Percentiles rank a stretch among this genome's conserved stretches.
These are phyloP conservation scores for Pemphredon lugubris DNA, from an alignment of 2,888 invertebrate genomes.

Conservation along the genomic window DNA sequence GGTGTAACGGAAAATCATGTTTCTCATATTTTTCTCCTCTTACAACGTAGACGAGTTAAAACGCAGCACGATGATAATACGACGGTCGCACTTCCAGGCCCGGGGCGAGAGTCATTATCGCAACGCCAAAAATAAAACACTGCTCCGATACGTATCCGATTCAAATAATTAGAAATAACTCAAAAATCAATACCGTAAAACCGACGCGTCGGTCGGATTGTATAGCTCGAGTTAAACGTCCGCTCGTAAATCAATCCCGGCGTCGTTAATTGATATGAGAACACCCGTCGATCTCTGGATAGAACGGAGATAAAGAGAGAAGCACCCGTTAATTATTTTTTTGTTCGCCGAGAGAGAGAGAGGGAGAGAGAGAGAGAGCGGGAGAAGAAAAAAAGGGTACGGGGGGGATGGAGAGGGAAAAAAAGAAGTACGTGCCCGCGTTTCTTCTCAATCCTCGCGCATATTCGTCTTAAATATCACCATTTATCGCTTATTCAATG, in stretches of 20 bases:
- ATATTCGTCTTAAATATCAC: no score
- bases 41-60: conserved; percentile 38
- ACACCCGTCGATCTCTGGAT: conserved; percentile 36
- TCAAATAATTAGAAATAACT: conserved; percentile 58
- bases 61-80: conserved; percentile 40
- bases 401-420: no score
- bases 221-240: conserved; percentile 36
- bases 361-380: no score
- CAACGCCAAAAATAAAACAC: not conserved
- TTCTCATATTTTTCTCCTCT: conserved; percentile 28
- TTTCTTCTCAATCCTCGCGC: no score
- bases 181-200: conserved; percentile 46
- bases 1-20: conserved; percentile 30
- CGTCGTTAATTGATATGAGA: conserved; percentile 55
- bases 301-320: not conserved
- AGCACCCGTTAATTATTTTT: conserved; percentile 42
- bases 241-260: conserved; percentile 57
- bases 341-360: no score
- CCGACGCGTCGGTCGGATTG: conserved; percentile 5
- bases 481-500: no score
- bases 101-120: conserved; percentile 31
- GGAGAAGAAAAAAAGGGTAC: no score
- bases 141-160: conserved; percentile 36
- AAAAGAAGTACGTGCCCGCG: no score
- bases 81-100: conserved; percentile 33